A percentile compares a stretch with the other conserved stretches of the same genome.
phyloP scores from a whole-genome alignment of 2,113 vertebrate species.

The Strix uralensis region DNA sequence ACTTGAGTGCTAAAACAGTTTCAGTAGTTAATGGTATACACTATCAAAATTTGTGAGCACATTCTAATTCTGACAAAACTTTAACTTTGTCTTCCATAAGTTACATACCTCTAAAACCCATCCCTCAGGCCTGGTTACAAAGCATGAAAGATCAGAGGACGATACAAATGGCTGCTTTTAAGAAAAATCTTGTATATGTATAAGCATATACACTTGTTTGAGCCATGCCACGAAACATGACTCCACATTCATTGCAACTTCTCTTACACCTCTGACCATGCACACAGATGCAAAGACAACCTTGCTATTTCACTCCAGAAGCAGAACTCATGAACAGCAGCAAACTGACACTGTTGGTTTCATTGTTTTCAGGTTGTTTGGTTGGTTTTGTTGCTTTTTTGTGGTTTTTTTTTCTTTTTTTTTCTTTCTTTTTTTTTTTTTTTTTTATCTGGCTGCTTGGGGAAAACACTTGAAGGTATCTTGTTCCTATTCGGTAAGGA shows the following conservation, averaged over 20 bases:
- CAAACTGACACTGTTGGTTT: background rate
- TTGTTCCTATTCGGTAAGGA: background rate
- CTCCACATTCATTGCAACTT: background rate
- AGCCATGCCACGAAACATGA: background rate
- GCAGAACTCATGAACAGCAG: background rate
- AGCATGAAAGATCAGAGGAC: background rate
- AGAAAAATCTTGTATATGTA: background rate
- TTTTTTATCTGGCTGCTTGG: background rate
- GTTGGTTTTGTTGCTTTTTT: background rate
- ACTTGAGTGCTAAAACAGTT: background rate
- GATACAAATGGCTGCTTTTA: background rate
- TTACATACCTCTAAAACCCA: background rate
- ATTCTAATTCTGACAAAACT: background rate
- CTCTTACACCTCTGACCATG: background rate
- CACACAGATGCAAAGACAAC: background rate
- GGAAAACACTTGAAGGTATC: background rate
- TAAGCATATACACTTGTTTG: background rate
- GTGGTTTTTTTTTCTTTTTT: background rate
- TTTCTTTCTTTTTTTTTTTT: background rate
- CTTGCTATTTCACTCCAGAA: background rate
- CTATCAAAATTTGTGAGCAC: background rate
- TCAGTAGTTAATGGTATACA: background rate
- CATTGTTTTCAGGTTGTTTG: background rate
- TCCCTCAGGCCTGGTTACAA: background rate
- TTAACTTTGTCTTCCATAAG: background rate